Conservation (phyloP, 2,113 vertebrate genomes). For the Halichoerus grypus region DNA sequence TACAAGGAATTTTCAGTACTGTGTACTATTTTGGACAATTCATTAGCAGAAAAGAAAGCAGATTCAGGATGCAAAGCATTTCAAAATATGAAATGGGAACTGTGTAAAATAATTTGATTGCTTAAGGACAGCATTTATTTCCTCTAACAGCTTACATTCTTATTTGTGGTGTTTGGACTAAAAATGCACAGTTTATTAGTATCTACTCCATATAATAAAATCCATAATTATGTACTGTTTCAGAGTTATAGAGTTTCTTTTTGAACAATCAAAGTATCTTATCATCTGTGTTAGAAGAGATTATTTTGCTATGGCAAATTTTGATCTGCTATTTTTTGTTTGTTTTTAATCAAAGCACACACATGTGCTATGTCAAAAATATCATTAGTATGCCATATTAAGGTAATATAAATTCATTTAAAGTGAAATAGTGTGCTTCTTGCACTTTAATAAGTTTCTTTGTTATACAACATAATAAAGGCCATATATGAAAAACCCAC, state of each 20-base stretch:
- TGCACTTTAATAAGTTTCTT: not conserved
- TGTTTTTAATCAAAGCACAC: constrained; percentile 5
- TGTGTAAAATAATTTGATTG: not conserved
- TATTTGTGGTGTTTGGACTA: constrained; percentile 72
- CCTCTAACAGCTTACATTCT: constrained; percentile 35
- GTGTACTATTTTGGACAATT: constrained; percentile 56
- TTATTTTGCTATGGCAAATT: not conserved
- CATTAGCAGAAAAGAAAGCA: constrained; percentile 60
- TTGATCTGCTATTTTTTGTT: not conserved
- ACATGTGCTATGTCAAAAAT: not conserved
- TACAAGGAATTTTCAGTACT: not conserved
- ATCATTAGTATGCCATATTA: not conserved
- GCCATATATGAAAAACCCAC: not conserved
- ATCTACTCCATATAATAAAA: constrained; percentile 63
- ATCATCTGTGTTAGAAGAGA: not conserved
- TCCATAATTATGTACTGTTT: constrained; percentile 17
- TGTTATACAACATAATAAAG: not conserved
- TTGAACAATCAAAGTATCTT: not conserved
- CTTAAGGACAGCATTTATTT: constrained; percentile 63
- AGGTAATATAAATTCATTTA: not conserved
- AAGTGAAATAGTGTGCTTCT: not conserved
- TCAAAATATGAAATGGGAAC: constrained; percentile 37
- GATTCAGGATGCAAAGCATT: constrained; percentile 31
- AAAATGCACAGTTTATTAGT: constrained; percentile 63
- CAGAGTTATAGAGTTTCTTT: not conserved